Base-by-base conservation (phyloP, 2,797 vertebrate species). In the Tauraco hartlaubi region DNA sequence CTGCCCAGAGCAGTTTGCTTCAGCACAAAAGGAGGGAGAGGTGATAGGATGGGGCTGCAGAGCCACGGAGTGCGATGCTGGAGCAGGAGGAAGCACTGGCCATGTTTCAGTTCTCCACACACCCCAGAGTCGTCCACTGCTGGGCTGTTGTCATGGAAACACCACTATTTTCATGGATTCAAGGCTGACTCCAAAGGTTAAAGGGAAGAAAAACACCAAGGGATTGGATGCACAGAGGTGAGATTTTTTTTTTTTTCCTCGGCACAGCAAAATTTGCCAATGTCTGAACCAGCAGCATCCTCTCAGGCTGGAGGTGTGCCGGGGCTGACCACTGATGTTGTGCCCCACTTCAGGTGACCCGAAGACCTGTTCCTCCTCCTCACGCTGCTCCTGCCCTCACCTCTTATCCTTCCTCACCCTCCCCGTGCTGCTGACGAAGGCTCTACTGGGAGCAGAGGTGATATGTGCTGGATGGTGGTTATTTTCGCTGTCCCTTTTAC, bases 61-160 rank as follows among this genome's bases (percentile, higher is more conserved):
- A 11, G 23, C 41, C n/a, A 1, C 0, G 6, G 69, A 18, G 4
- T 7, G 39, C 6, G 64, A n/a, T 37, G 54, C 41, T 52, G 41
- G 26, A 85, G 43, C 39, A 44, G 43, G 46, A 67, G 69, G 25
- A 54, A 75, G 37, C 49, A 1, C 35, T 48, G 85, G 49, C 10
- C 1, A 1, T 13, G 52, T 48, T 80, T 19, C 43, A 29, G 39
- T 64, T 23, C 61, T 48, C 61, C 56, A 67, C 29, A 33, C 87
- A 64, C 22, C 84, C 73, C 6, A 4, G 56, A 85, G 81, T 81
- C 79, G n/a, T 9, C 59, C 22, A 2, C 6, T 18, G 46, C 86
- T 92, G 63, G 74, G 35, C 78, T 80, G 84, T 67, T 91, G 84
- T 52, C 75, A 39, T 73, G 84, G 92, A 79, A 96, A 96, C 61